Evolutionary conservation across 1,140 invertebrate species (phyloP).

Genomic region (Apis florea): DNA sequence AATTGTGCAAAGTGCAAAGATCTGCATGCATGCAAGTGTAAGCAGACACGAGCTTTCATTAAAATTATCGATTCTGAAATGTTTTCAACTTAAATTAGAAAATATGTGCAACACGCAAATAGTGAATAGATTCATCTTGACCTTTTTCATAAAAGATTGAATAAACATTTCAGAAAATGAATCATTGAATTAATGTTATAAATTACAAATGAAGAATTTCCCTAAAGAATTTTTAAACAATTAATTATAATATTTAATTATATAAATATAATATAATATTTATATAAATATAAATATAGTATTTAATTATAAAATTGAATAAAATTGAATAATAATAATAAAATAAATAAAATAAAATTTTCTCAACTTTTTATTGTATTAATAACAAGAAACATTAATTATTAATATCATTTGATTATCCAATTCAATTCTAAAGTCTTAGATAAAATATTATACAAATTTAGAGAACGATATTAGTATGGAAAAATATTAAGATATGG

Average conservation of each 20-base stretch:
- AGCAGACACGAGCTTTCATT: background rate
- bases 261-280: too few species aligned
- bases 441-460: background rate
- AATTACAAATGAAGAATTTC: background rate
- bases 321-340: background rate
- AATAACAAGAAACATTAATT: background rate
- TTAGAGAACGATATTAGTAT: background rate
- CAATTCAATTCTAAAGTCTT: background rate
- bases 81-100: background rate
- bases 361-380: background rate
- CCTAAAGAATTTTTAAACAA: background rate
- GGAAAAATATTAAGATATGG: background rate
- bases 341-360: background rate
- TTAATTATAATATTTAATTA: background rate
- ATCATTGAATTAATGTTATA: conserved; percentile 5
- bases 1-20: background rate
- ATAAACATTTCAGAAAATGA: background rate
- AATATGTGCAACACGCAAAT: background rate
- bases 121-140: conserved; percentile 1
- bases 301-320: background rate
- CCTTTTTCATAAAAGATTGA: background rate
- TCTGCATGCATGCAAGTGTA: background rate
- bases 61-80: conserved; percentile 9
- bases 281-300: too few species aligned
- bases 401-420: background rate